Percentiles rank a stretch among this genome's conserved stretches.
Evolutionary conservation across 2,113 vertebrate genomes (phyloP).

Genomic region (Ovibos moschatus): DNA sequence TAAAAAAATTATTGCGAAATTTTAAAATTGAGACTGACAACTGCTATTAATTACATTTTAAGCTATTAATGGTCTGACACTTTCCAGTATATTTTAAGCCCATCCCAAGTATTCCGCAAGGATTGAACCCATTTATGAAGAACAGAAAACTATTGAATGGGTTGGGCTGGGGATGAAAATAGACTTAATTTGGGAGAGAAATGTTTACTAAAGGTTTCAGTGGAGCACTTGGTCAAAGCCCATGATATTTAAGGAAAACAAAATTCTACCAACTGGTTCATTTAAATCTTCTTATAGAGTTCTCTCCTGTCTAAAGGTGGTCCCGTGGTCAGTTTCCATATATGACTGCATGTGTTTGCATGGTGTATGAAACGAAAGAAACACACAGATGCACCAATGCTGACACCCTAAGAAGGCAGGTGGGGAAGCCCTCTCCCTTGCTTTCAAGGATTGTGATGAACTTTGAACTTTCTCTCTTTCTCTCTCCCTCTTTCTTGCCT

Average conservation of each 20-base stretch:
- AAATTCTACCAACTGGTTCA: background rate
- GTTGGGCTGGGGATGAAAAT: background rate
- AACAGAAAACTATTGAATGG: background rate
- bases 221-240: background rate
- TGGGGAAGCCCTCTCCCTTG: too few relatives aligned
- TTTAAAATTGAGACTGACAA: constrained; percentile 33
- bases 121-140: background rate
- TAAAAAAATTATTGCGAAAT: background rate
- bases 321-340: background rate
- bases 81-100: background rate
- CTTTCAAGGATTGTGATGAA: background rate
- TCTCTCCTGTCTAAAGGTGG: background rate
- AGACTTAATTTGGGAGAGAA: background rate
- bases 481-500: background rate
- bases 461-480: background rate
- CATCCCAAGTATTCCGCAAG: background rate
- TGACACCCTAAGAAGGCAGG: background rate
- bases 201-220: background rate
- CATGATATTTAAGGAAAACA: background rate
- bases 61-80: background rate
- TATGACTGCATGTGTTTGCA: background rate
- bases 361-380: background rate
- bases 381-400: background rate
- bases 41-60: background rate
- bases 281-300: background rate